Evolutionary conservation across 2,888 invertebrate species (phyloP), one percentile per base, ranked within the genome.

Genomic region (Sepiola atlantica): DNA sequence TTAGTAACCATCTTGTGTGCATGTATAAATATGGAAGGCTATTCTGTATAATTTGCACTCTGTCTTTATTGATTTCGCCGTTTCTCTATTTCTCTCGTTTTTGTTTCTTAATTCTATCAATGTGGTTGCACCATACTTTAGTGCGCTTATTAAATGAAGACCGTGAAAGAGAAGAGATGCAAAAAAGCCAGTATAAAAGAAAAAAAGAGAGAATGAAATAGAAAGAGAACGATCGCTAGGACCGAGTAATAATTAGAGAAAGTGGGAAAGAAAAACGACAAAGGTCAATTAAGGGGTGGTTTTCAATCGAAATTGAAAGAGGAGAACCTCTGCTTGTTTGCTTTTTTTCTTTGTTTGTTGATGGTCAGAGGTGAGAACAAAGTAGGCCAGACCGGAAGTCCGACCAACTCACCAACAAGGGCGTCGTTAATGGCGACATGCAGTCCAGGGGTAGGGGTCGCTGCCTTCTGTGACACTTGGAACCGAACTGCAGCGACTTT

Each of bases 401-500:
- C 77, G 77, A 77, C 77, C 77, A 77, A 77, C 77, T 77, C 77
- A 77, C 77, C 77, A 77, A 77, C 77, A 77, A 77, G 77, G 77
- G 77, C 77, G 77, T 77, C 77, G 77, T 77, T 77, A 77, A 77
- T 77, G 77, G 77, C 77, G 77, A 77, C 77, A 77, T 77, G 77
- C 77, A n/a, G 77, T 77, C 77, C 77, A 77, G 14, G 77, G 77
- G 77, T 77, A 32, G 77, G 77, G 77, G 77, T 77, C 32, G 14
- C n/a, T 77, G 77, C n/a, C 32, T 77, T 77, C 77, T 77, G n/a
- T 77, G 77, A 77, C 77, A 77, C 77, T 77, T 77, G 77, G 77
- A 77, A 77, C 77, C 12, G 77, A n/a, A n/a, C 77, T 77, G 77
- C 77, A 77, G 77, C 77, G n/a, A 77, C 77, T 77, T 77, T 77